phyloP scores from a whole-genome alignment of 1,140 invertebrate genomes.

The Anastatus disparis region DNA sequence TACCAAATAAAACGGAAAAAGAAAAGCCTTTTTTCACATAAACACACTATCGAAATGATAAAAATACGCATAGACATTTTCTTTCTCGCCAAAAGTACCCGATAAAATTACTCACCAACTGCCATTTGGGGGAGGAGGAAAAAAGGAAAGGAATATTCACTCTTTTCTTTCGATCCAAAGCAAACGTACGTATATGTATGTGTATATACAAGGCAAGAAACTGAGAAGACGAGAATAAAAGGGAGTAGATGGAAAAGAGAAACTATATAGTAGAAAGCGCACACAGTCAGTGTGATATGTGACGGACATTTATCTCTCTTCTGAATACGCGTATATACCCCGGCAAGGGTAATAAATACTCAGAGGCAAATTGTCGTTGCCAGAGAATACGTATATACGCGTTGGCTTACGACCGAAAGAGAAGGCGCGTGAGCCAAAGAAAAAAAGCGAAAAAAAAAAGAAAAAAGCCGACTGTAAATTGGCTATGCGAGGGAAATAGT shows the following conservation, averaged over 20 bases:
- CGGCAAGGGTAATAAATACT: conserved; percentile 55
- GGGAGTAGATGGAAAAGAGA: background rate
- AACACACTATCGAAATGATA: conserved; percentile 17
- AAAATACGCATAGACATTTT: background rate
- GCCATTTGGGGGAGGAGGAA: background rate
- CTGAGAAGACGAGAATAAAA: background rate
- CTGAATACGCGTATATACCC: conserved; percentile 51
- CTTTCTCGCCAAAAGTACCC: conserved; percentile 1
- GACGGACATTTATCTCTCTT: conserved; percentile 60
- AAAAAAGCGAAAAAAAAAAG: background rate
- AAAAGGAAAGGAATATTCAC: background rate
- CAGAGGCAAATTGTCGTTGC: conserved; percentile 30
- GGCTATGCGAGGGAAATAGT: background rate
- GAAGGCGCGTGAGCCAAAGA: conserved; percentile 28
- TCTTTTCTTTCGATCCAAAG: too few species aligned
- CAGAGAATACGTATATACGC: too few species aligned
- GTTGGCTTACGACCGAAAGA: conserved; percentile 24
- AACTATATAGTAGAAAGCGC: background rate
- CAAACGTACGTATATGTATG: background rate
- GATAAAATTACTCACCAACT: conserved; percentile 28
- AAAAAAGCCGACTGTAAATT: background rate
- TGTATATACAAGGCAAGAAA: background rate
- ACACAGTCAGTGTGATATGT: conserved; percentile 60
- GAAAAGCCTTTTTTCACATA: background rate
- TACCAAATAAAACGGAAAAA: background rate